Evolutionary conservation across 2,113 vertebrate species (phyloP).

Genomic region (Megalops atlanticus): DNA sequence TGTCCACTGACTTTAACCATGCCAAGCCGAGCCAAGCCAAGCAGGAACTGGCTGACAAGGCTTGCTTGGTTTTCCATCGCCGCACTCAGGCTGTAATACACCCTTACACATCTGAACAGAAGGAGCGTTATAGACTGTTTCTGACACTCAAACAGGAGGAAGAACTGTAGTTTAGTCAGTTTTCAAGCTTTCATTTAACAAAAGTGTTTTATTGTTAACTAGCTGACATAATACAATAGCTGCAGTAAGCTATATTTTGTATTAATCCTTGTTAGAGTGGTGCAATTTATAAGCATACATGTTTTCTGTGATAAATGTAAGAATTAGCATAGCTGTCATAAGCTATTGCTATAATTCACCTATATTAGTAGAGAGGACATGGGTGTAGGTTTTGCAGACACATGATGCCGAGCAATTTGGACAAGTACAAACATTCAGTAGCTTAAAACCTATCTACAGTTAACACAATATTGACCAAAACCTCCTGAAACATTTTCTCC

Average conservation of each 20-base stretch:
- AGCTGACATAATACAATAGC: background rate
- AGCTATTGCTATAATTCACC: background rate
- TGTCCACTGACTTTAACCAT: too few species aligned
- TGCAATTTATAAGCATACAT: background rate
- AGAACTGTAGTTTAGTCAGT: background rate
- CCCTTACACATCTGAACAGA: background rate
- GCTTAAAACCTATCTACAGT: background rate
- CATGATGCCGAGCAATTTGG: background rate
- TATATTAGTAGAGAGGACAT: background rate
- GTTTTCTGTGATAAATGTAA: constrained; percentile 6
- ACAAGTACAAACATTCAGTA: background rate
- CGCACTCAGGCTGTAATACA: background rate
- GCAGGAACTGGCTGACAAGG: background rate
- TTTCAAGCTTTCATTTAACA: background rate
- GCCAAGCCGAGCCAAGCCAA: background rate
- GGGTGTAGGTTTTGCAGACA: background rate
- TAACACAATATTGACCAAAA: background rate
- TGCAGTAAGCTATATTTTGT: constrained; percentile 2
- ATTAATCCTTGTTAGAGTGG: constrained; percentile 7
- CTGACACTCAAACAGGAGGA: background rate
- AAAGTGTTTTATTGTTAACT: background rate
- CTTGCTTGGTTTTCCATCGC: background rate
- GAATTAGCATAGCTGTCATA: background rate
- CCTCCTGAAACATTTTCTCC: background rate
- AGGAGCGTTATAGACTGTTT: background rate